phyloP scores from a whole-genome alignment of 2,797 vertebrate species.

The Micromesistius poutassou region DNA sequence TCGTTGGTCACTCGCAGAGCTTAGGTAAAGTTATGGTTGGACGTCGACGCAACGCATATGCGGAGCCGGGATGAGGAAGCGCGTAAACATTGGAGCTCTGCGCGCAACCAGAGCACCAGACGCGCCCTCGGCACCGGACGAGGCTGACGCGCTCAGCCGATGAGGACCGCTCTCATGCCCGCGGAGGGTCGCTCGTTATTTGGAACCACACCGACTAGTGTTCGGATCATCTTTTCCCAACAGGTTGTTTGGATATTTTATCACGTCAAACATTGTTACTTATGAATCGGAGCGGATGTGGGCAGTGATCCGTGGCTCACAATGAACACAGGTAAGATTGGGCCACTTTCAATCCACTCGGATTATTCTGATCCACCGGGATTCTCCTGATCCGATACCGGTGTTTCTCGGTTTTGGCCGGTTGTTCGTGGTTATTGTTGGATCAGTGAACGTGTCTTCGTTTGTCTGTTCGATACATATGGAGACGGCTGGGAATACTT shows the following conservation, averaged over 20 bases:
- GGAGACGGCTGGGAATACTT: background rate
- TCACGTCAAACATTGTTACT: conserved; percentile 3
- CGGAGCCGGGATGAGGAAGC: background rate
- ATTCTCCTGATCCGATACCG: background rate
- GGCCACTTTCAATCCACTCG: background rate
- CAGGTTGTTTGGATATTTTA: conserved; percentile 6
- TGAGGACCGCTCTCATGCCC: conserved; percentile 28
- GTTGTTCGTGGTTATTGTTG: background rate
- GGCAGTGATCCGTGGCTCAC: conserved; percentile 40
- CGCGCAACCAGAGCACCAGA: conserved; percentile 28
- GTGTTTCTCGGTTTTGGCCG: background rate
- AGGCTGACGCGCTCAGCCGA: conserved; percentile 54
- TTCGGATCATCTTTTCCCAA: conserved; percentile 12
- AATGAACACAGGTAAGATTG: conserved; percentile 73
- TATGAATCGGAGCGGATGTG: conserved; percentile 37
- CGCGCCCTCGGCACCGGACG: conserved; percentile 48
- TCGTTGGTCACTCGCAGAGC: no score
- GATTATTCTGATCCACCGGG: background rate
- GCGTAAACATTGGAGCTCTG: background rate
- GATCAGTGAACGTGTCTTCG: background rate
- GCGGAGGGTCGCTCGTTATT: conserved; percentile 16
- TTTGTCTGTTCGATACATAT: background rate
- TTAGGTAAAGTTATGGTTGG: no score
- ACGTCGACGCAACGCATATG: no score
- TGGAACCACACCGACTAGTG: conserved; percentile 5